Evolutionary conservation across 2,113 vertebrate genomes (phyloP).

Genomic region (Eubucco bourcierii): DNA sequence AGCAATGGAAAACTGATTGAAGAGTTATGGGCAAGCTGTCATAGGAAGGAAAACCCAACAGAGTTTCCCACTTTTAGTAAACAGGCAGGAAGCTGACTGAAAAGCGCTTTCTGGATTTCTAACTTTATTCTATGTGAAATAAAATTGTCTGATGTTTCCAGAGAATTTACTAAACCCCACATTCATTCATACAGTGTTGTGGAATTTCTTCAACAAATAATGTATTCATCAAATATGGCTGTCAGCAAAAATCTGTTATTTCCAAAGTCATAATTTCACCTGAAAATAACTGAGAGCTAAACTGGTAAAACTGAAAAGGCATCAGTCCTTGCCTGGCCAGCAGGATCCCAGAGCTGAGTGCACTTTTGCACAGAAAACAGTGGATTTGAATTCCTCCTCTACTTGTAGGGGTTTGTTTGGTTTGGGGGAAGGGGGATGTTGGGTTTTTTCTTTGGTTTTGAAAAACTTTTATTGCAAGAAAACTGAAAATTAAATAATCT

Average conservation of each 20-base stretch:
- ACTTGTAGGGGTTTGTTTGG: too few species aligned
- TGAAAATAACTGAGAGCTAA: neutral
- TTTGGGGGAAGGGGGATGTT: neutral
- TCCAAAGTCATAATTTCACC: neutral
- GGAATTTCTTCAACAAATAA: neutral
- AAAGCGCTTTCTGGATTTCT: conserved; percentile 26
- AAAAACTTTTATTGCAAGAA: neutral
- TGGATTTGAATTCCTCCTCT: neutral
- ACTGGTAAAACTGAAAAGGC: neutral
- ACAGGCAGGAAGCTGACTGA: conserved; percentile 40
- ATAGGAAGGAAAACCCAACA: conserved; percentile 59
- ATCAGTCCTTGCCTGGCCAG: neutral
- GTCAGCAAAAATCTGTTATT: neutral
- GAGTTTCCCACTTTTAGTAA: conserved; percentile 62
- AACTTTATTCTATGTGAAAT: neutral
- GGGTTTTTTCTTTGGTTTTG: neutral
- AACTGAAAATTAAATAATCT: neutral
- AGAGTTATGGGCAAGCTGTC: conserved; percentile 57
- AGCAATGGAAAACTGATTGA: conserved; percentile 53
- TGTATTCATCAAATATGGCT: neutral
- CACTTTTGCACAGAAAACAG: neutral
- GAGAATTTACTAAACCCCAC: neutral
- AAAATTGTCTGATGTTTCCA: neutral
- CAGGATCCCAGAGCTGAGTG: neutral
- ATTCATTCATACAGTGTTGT: neutral